phyloP scores from a whole-genome alignment of 2,113 vertebrate species.

The Chroicocephalus ridibundus region DNA sequence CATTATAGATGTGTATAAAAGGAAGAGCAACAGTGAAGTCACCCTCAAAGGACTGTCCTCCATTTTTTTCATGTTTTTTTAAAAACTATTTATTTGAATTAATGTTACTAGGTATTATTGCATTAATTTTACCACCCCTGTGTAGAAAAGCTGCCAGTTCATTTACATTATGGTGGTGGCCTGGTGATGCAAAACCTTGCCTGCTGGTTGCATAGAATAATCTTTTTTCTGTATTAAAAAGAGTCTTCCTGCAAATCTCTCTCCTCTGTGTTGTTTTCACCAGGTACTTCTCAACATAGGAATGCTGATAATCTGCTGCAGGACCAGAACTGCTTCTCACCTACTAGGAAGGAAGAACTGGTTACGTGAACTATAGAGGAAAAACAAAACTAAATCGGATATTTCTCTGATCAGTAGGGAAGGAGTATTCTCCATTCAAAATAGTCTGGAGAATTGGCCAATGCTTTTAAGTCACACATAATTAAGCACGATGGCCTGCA shows the following conservation, averaged over 20 bases:
- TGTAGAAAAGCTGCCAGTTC: background rate
- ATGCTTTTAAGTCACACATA: background rate
- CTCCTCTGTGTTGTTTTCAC: background rate
- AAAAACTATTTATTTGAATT: background rate
- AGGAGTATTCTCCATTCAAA: background rate
- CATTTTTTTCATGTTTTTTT: background rate
- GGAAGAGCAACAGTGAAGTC: background rate
- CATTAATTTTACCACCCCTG: background rate
- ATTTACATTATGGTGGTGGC: background rate
- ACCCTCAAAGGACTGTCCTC: background rate
- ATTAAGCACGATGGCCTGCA: background rate
- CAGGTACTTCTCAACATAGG: background rate
- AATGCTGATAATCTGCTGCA: background rate
- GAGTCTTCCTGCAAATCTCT: background rate
- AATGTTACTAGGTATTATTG: background rate
- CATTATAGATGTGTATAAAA: background rate
- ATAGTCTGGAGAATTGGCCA: background rate
- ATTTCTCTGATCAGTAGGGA: background rate
- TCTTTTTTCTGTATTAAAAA: background rate
- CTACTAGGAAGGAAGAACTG: background rate
- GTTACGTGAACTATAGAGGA: background rate
- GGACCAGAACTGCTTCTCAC: background rate
- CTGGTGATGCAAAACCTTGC: background rate
- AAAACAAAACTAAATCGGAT: background rate
- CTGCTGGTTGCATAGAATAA: background rate